phyloP scores from a whole-genome alignment of 2,113 vertebrate genomes.

The Mustelus asterias region DNA sequence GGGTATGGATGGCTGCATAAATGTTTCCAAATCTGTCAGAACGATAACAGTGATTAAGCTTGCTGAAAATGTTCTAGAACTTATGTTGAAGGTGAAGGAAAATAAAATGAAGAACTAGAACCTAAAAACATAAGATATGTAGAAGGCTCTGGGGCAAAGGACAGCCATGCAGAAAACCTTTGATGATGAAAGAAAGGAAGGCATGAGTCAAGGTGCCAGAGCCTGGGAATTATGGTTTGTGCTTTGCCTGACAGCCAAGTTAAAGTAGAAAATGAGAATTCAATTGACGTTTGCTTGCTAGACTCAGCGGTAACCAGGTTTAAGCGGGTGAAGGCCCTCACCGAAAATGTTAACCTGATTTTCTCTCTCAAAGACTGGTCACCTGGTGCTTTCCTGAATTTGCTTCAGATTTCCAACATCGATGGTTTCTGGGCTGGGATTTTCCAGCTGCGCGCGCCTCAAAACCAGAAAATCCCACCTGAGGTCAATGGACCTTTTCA shows the following conservation, averaged over 20 bases:
- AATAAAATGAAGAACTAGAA: neutral
- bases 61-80: neutral
- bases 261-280: neutral
- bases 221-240: neutral
- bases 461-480: no score
- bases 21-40: conserved; percentile 8
- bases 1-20: neutral
- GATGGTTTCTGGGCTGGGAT: neutral
- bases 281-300: neutral
- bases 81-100: neutral
- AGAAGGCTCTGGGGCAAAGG: neutral
- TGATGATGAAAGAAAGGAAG: neutral
- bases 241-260: neutral
- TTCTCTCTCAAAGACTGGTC: neutral
- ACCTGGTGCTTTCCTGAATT: neutral
- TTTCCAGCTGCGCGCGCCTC: no score
- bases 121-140: neutral
- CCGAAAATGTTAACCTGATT: neutral
- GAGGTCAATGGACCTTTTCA: no score
- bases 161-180: neutral
- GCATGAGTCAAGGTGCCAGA: neutral
- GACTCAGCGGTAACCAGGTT: neutral
- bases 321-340: neutral
- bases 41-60: neutral
- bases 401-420: neutral